Percentiles rank a stretch among this genome's conserved stretches.
Evolutionary conservation across 1,140 invertebrate genomes (phyloP).

Genomic region (Cryptotermes secundus): DNA sequence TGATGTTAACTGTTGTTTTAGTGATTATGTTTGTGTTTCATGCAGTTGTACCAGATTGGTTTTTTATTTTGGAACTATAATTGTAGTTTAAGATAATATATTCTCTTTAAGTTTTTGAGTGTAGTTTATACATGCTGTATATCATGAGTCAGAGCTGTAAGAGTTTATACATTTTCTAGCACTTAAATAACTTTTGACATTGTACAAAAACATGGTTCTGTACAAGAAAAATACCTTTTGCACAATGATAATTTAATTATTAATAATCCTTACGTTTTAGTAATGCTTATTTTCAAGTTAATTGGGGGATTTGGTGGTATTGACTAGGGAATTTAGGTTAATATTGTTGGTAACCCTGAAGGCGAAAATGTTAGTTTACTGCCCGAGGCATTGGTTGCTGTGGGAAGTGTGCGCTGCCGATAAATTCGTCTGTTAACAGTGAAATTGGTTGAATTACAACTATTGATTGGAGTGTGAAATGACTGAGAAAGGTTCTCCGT

Average conservation of each 20-base stretch:
- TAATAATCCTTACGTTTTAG: not conserved
- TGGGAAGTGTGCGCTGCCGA: not conserved
- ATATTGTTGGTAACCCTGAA: not conserved
- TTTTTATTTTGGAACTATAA: no score
- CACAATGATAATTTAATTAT: not conserved
- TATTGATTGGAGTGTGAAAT: constrained; percentile 54
- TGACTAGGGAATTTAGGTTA: not conserved
- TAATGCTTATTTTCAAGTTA: not conserved
- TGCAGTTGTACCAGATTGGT: no score
- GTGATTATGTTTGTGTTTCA: no score
- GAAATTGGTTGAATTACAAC: not conserved
- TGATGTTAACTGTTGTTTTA: no score
- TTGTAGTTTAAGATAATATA: no score
- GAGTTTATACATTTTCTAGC: no score
- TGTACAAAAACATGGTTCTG: no score
- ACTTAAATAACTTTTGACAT: no score
- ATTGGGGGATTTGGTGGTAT: not conserved
- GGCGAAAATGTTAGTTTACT: not conserved
- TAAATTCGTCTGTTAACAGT: not conserved
- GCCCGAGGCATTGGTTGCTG: not conserved
- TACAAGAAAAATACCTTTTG: not conserved
- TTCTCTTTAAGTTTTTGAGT: no score
- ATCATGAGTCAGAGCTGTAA: no score
- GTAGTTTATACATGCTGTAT: no score
- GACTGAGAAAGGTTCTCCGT: constrained; percentile 76